Conservation (phyloP, 1,140 invertebrate genomes). For the Drosophila nasuta region DNA sequence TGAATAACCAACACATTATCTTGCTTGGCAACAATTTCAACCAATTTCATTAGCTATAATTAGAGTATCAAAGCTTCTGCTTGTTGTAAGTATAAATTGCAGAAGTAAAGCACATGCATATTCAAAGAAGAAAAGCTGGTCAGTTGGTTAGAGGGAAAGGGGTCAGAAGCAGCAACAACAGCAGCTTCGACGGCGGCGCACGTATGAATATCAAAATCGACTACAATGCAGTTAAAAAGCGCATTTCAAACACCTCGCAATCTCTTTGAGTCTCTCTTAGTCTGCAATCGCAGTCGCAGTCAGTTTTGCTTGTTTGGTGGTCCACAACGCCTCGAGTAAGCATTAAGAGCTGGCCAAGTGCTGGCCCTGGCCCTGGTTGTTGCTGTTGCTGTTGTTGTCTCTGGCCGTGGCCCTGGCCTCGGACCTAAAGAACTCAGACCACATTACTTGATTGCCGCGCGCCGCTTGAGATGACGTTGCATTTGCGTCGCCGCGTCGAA, state of each 20-base stretch:
- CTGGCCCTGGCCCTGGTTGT: constrained; percentile 10
- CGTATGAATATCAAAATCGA: constrained; percentile 76
- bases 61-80: neutral
- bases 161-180: constrained; percentile 4
- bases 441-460: constrained; percentile 80
- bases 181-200: constrained; percentile 19
- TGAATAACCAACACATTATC: no score
- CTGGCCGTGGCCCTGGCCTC: constrained; percentile 21
- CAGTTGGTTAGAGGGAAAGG: neutral
- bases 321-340: constrained; percentile 69
- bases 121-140: constrained; percentile 3
- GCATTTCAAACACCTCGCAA: constrained; percentile 76
- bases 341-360: constrained; percentile 60
- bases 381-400: constrained; percentile 7
- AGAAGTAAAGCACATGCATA: neutral
- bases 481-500: constrained; percentile 56
- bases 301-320: constrained; percentile 72
- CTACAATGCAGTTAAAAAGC: constrained; percentile 80
- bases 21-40: neutral
- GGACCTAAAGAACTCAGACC: constrained; percentile 47
- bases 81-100: neutral
- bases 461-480: constrained; percentile 75
- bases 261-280: neutral
- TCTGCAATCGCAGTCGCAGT: constrained; percentile 20
- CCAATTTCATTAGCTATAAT: neutral